A percentile compares a stretch with the other conserved stretches of the same genome.
Conservation (phyloP, 1,140 invertebrate species). For the Eumaeus atala region DNA sequence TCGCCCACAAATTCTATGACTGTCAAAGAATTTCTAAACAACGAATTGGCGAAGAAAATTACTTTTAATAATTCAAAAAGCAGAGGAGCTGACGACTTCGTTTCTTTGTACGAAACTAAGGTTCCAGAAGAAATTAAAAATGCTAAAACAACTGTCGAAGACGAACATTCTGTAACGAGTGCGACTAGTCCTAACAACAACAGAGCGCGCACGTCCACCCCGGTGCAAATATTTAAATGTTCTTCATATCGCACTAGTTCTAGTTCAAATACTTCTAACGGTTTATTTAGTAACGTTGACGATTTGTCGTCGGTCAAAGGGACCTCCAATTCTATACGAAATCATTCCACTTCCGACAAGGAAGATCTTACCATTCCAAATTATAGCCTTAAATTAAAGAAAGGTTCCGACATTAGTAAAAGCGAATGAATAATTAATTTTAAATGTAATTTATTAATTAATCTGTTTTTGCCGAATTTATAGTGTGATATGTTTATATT, state of each 20-base stretch:
- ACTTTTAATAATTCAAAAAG: conserved; percentile 52
- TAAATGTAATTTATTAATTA: conserved; percentile 25
- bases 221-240: conserved; percentile 68
- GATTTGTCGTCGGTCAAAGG: conserved; percentile 73
- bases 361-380: conserved; percentile 68
- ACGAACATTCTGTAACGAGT: conserved; percentile 32
- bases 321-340: conserved; percentile 58
- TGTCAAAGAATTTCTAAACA: conserved; percentile 60
- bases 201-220: conserved; percentile 72
- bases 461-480: conserved; percentile 18
- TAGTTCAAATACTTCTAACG: conserved; percentile 59
- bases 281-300: conserved; percentile 69
- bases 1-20: conserved; percentile 56
- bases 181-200: conserved; percentile 34
- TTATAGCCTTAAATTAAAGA: conserved; percentile 61
- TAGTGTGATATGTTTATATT: not conserved
- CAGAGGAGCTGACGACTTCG: conserved; percentile 49
- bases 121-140: conserved; percentile 55
- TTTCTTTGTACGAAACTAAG: conserved; percentile 59
- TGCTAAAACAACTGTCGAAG: conserved; percentile 24
- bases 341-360: conserved; percentile 64
- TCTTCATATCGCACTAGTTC: conserved; percentile 62
- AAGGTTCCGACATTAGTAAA: conserved; percentile 52
- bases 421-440: conserved; percentile 42
- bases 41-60: conserved; percentile 61